Percentiles rank a stretch among this genome's conserved stretches.
Evolutionary conservation across 2,797 vertebrate genomes (phyloP).

Genomic region (Hapalemur alaotrensis): DNA sequence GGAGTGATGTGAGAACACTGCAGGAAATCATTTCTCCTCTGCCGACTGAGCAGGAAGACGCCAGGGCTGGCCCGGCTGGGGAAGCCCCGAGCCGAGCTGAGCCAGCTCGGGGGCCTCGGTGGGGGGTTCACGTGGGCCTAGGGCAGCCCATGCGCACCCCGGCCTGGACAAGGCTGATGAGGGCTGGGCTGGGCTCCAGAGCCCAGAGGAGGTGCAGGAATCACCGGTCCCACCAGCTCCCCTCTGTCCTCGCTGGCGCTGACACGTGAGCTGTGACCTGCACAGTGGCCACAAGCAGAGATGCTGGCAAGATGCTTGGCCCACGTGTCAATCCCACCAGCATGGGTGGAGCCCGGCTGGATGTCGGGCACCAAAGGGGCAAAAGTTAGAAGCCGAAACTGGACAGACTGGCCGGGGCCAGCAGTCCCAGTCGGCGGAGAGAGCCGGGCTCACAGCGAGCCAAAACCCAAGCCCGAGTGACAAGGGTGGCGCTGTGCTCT

Average conservation of each 20-base stretch:
- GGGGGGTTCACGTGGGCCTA: neutral
- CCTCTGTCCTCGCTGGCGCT: neutral
- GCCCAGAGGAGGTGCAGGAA: neutral
- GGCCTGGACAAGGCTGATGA: neutral
- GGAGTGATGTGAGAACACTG: neutral
- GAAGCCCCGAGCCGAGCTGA: neutral
- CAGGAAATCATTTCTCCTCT: neutral
- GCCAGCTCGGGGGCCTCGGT: neutral
- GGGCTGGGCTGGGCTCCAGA: neutral
- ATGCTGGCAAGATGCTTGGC: neutral
- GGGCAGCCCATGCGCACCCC: neutral
- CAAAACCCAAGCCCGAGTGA: neutral
- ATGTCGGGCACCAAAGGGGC: neutral
- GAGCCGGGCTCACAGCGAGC: neutral
- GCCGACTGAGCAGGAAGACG: neutral
- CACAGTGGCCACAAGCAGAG: neutral
- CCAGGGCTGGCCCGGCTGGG: neutral
- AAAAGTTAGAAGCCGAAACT: neutral
- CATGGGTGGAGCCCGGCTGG: no score
- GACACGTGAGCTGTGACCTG: neutral
- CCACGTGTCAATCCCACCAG: neutral
- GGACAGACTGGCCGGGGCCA: accelerated
- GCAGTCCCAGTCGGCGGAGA: neutral
- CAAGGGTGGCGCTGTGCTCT: neutral
- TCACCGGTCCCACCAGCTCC: neutral